phyloP scores from a whole-genome alignment of 2,888 invertebrate species.

The Drosophila fungiperda region DNA sequence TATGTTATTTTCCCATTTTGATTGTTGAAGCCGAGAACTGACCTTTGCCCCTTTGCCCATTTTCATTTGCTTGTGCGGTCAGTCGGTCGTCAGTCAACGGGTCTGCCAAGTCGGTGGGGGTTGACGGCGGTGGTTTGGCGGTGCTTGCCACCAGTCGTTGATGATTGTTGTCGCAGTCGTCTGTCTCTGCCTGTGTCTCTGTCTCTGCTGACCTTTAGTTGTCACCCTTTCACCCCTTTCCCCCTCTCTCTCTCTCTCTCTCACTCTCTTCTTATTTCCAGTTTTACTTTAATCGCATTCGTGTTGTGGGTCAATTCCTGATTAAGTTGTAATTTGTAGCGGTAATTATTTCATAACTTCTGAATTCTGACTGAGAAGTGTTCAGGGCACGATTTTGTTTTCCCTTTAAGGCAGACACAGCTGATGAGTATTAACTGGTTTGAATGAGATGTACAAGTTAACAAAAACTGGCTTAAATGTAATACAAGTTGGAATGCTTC shows the following conservation, averaged over 20 bases:
- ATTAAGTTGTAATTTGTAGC: conserved; percentile 77
- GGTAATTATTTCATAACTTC: conserved; percentile 59
- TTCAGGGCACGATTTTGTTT: conserved; percentile 7
- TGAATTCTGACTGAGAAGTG: conserved; percentile 46
- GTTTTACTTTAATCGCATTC: conserved; percentile 56
- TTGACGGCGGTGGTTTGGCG: conserved; percentile 20
- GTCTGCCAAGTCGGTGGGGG: conserved; percentile 48
- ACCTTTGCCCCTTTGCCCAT: conserved; percentile 63
- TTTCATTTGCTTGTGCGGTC: conserved; percentile 69
- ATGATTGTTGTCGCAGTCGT: conserved; percentile 27
- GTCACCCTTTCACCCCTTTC: conserved; percentile 47
- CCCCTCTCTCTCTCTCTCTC: background rate
- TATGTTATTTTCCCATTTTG: conserved; percentile 47
- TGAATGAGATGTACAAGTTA: background rate
- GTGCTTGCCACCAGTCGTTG: conserved; percentile 22
- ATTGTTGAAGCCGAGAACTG: conserved; percentile 65
- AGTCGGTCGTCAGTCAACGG: conserved; percentile 44
- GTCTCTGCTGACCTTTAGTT: conserved; percentile 65
- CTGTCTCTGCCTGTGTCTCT: conserved; percentile 4
- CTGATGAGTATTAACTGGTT: background rate
- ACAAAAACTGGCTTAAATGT: background rate
- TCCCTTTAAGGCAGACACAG: conserved; percentile 1
- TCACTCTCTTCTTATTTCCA: conserved; percentile 13
- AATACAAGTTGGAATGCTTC: background rate
- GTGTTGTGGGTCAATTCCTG: conserved; percentile 72